Evolutionary conservation across 2,888 invertebrate species (phyloP), one percentile per base, ranked within the genome.

Genomic region (Frankliniella intonsa): DNA sequence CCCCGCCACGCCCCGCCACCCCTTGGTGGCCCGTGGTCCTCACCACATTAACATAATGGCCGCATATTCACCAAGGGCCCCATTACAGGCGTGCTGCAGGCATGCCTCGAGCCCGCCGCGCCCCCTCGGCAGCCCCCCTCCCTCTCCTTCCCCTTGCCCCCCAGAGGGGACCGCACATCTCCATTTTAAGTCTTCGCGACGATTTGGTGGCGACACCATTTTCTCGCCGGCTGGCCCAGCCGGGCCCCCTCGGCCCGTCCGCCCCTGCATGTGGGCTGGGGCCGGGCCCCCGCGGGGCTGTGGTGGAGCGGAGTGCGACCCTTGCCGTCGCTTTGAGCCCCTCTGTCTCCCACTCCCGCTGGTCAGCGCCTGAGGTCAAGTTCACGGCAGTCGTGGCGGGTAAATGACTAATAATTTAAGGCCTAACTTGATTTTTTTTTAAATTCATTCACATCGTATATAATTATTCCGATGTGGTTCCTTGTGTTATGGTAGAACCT

Each of bases 1-100:
- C 69, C 22, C n/a, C n/a, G 22, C 69, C 69, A 7, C 22, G 22
- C 69, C n/a, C 69, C 22, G 22, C 69, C n/a, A n/a, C 22, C 69
- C 69, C 69, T 11, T 9, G 19, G 14, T 17, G 22, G n/a, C 69
- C 22, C n/a, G 22, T 22, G 22, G 69, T 22, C 69, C 69, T 22
- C 69, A n/a, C 69, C 69, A 22, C 69, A 69, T 69, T 69, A 69
- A 69, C 69, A 69, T 69, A 69, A 69, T 69, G 69, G 69, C 69
- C 69, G 69, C 69, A 69, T 69, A 69, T 69, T 69, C 69, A 69
- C 69, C 69, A 22, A 69, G 69, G 22, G 69, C 69, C 69, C 69
- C 69, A 69, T 69, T 69, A 69, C 69, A 11, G 55, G 55, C 69
- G 22, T 3, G 69, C 14, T 19, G 14, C 19, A 55, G 55, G 55